Evolutionary conservation across 1,140 invertebrate genomes (phyloP), one percentile per base, ranked within the genome.

Genomic region (Melitaea cinxia): DNA sequence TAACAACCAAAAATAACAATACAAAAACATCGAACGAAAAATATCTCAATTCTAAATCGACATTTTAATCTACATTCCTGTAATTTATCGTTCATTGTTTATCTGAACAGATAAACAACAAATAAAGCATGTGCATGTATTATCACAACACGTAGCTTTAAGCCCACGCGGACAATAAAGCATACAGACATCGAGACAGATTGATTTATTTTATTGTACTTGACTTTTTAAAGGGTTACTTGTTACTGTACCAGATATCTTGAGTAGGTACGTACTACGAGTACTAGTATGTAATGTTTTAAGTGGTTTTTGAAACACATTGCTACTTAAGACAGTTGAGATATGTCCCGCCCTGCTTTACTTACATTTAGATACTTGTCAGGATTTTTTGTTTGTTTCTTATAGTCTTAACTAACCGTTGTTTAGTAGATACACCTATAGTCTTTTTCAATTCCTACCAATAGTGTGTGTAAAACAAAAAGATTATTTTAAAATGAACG

Each of bases 161-260:
- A 49, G 68, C 65, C 54, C 55, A 50, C 75, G 72, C 70, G 56
- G 42, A 50, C 65, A 56, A 72, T 74, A 70, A 74, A 72, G 21
- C 21, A 47, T 47, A 23, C 42, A 47, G 42, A 47, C 42, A 24
- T 21, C 19, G 45, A 45, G 33, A 58, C 50, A 37, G 60, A 73
- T 71, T 75, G 72, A 75, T 77, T 78, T 78, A 78, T 75, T 75
- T 71, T 71, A 50, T 50, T 60, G 52, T 55, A 60, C 54, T 57
- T 57, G 24, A 47, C 19, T 52, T 55, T 47, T 56, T 57, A 58
- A 65, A 65, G 62, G 55, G 62, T 65, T 65, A 65, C 62, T 57
- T 65, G 15, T 35, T 30, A 42, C 14, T 6, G 9, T 6, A 9
- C 7, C 12, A 4, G 30, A 33, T 1, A 33, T 33, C 30, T 33